Conservation (phyloP, 1,140 invertebrate genomes). For the Drosophila lowei region DNA sequence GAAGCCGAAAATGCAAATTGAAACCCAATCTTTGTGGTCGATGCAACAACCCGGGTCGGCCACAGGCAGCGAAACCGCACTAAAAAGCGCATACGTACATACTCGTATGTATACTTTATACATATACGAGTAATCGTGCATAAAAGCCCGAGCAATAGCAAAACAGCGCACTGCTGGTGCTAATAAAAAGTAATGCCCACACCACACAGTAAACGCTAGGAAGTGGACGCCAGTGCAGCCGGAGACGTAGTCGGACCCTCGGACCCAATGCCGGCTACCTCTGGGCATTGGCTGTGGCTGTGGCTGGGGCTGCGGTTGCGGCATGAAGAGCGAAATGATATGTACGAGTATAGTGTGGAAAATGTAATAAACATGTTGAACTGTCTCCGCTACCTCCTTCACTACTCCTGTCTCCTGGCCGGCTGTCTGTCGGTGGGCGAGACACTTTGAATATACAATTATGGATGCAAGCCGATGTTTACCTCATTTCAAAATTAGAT, state of each 20-base stretch:
- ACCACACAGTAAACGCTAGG: constrained; percentile 74
- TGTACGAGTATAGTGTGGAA: constrained; percentile 53
- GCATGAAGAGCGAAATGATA: constrained; percentile 53
- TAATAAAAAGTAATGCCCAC: constrained; percentile 75
- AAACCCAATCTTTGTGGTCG: constrained; percentile 69
- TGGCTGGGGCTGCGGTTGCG: constrained; percentile 11
- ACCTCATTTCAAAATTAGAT: constrained; percentile 76
- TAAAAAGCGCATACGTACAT: constrained; percentile 5
- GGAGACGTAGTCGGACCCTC: not conserved
- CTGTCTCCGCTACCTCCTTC: constrained; percentile 25
- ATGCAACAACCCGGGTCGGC: constrained; percentile 29
- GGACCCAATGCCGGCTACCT: not conserved
- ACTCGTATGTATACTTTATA: too few relatives aligned
- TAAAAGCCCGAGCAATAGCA: constrained; percentile 20
- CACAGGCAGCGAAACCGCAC: constrained; percentile 13
- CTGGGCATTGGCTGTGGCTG: constrained; percentile 11
- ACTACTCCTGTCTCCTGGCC: constrained; percentile 1
- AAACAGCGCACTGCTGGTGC: constrained; percentile 52
- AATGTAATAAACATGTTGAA: constrained; percentile 78
- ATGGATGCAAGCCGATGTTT: constrained; percentile 74
- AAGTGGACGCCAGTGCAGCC: constrained; percentile 54
- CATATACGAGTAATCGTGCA: not conserved
- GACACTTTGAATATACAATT: constrained; percentile 76
- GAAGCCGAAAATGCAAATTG: constrained; percentile 78
- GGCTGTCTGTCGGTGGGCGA: constrained; percentile 48